Evolutionary conservation across 1,140 invertebrate genomes (phyloP).

Genomic region (Ridgeia piscesae): DNA sequence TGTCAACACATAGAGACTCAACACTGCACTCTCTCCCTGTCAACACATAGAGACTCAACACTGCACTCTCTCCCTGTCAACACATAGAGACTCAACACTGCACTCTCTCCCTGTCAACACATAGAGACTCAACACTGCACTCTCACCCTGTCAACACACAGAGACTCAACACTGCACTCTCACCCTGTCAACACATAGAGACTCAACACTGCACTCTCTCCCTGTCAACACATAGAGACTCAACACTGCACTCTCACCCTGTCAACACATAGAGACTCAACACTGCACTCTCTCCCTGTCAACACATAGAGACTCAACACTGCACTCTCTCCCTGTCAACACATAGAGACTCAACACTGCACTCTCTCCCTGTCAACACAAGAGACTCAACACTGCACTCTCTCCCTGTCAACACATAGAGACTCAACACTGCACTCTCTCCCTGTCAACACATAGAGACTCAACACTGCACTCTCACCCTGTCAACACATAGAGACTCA

Average conservation of each 20-base stretch:
- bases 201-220: slow-evolving; percentile 85
- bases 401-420: slow-evolving; percentile 88
- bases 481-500: slow-evolving; percentile 81
- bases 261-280: slow-evolving; percentile 80
- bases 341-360: slow-evolving; percentile 86
- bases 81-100: slow-evolving; percentile 84
- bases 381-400: slow-evolving; percentile 84
- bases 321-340: slow-evolving; percentile 83
- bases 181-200: slow-evolving; percentile 84
- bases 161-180: slow-evolving; percentile 84
- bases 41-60: slow-evolving; percentile 83
- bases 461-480: slow-evolving; percentile 88
- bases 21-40: slow-evolving; percentile 86
- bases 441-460: slow-evolving; percentile 83
- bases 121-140: slow-evolving; percentile 84
- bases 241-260: slow-evolving; percentile 87
- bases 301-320: slow-evolving; percentile 84
- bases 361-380: slow-evolving; percentile 85
- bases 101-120: slow-evolving; percentile 84
- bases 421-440: slow-evolving; percentile 83
- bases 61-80: slow-evolving; percentile 86
- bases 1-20: slow-evolving; percentile 81
- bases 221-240: slow-evolving; percentile 82
- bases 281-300: slow-evolving; percentile 86
- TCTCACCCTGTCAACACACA: slow-evolving; percentile 87